Conservation (phyloP, 2,888 invertebrate genomes). For the Clostera curtula region DNA sequence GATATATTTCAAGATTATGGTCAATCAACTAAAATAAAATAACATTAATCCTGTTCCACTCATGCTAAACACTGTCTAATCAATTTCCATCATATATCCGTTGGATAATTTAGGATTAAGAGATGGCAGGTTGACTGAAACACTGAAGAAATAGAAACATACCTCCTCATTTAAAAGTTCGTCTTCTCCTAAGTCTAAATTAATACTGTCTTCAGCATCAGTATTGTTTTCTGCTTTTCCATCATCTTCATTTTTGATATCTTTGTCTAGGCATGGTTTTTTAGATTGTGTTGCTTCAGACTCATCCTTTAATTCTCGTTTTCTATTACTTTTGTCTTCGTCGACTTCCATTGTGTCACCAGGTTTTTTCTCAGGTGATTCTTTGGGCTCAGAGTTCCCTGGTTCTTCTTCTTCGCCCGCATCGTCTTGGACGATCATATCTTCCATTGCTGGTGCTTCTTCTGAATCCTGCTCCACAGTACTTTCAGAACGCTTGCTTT, state of each 20-base stretch:
- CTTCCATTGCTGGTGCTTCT: conserved; percentile 61
- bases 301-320: conserved; percentile 54
- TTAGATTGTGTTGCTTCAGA: conserved; percentile 47
- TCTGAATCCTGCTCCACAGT: conserved; percentile 52
- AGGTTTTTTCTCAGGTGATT: conserved; percentile 17
- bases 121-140: conserved; percentile 49
- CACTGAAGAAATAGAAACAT: conserved; percentile 68
- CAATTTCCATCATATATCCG: conserved; percentile 58
- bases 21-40: conserved; percentile 1
- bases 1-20: conserved; percentile 17
- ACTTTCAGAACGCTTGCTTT: conserved; percentile 58
- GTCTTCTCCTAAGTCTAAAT: conserved; percentile 87
- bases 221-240: conserved; percentile 71
- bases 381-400: conserved; percentile 25
- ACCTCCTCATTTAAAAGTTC: conserved; percentile 88
- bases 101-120: conserved; percentile 38
- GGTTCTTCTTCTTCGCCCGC: conserved; percentile 61
- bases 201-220: conserved; percentile 87
- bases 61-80: conserved; percentile 26
- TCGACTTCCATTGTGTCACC: conserved; percentile 47
- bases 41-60: background rate
- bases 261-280: conserved; percentile 56
- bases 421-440: conserved; percentile 66
- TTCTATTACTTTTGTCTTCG: conserved; percentile 43
- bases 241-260: conserved; percentile 47